phyloP scores from a whole-genome alignment of 2,113 vertebrate genomes.

The Petrocephalus zakoni region DNA sequence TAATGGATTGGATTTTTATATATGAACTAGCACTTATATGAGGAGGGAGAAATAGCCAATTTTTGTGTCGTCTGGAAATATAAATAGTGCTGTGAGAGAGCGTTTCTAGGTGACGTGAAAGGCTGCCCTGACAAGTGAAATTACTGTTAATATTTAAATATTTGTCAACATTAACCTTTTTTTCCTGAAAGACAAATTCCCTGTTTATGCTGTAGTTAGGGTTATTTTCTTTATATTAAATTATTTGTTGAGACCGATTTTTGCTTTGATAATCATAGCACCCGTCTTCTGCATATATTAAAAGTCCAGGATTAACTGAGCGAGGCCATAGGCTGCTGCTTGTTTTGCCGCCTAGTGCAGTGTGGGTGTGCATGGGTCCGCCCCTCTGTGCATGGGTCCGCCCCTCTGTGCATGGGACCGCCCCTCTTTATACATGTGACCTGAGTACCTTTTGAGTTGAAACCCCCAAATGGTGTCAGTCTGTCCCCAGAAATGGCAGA shows the following conservation, averaged over 20 bases:
- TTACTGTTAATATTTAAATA: conserved; percentile 66
- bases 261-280: conserved; percentile 52
- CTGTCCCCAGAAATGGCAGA: background rate
- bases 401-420: background rate
- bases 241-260: conserved; percentile 62
- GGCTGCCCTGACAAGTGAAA: conserved; percentile 60
- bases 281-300: conserved; percentile 39
- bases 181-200: conserved; percentile 57
- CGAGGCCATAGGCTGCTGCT: background rate
- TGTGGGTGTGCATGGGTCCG: background rate
- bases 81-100: conserved; percentile 51
- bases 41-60: conserved; percentile 51
- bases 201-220: conserved; percentile 47
- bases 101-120: conserved; percentile 52
- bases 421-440: background rate
- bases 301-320: conserved; percentile 17
- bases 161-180: conserved; percentile 71
- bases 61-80: conserved; percentile 47
- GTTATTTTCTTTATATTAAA: conserved; percentile 54
- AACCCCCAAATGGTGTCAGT: background rate
- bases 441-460: background rate
- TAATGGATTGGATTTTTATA: conserved; percentile 6
- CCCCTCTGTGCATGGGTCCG: too few relatives aligned
- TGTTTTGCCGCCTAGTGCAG: background rate
- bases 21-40: conserved; percentile 39